Evolutionary conservation across 2,888 invertebrate genomes (phyloP).

Genomic region (Lucinisca nassula): DNA sequence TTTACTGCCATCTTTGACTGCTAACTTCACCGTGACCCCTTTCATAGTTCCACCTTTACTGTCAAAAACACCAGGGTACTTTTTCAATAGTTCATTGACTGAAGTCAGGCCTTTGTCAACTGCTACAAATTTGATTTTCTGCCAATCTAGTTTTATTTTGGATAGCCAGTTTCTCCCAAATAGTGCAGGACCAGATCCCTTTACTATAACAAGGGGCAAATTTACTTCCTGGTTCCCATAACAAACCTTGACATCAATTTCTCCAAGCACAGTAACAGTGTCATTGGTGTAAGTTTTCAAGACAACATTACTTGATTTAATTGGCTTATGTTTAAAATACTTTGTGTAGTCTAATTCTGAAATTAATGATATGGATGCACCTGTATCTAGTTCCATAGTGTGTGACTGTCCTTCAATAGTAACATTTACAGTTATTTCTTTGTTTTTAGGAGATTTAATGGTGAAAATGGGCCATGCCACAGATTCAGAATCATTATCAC

Average conservation of each 20-base stretch:
- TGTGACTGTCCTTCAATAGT: not conserved
- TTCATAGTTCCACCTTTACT: not conserved
- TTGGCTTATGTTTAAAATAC: not conserved
- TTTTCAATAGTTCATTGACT: not conserved
- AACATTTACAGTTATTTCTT: not conserved
- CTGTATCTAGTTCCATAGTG: conserved; percentile 55
- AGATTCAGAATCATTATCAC: not conserved
- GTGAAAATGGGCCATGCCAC: not conserved
- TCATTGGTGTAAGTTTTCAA: conserved; percentile 33
- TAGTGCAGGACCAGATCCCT: conserved; percentile 22
- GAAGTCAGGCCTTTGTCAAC: not conserved
- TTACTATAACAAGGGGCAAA: conserved; percentile 25
- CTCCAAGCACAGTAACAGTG: not conserved
- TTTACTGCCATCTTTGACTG: not conserved
- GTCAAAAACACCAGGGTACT: not conserved
- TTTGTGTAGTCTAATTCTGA: conserved; percentile 4
- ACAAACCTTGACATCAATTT: conserved; percentile 6
- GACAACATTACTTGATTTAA: not conserved
- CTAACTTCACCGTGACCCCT: not conserved
- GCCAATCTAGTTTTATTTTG: conserved; percentile 14
- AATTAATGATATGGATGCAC: conserved; percentile 26
- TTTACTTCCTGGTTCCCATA: not conserved
- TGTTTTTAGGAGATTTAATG: not conserved
- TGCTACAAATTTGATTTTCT: not conserved
- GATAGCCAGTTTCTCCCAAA: conserved; percentile 34